Base-by-base conservation (phyloP, 1,140 invertebrate species). In the Pygmarrhopalites habei region DNA sequence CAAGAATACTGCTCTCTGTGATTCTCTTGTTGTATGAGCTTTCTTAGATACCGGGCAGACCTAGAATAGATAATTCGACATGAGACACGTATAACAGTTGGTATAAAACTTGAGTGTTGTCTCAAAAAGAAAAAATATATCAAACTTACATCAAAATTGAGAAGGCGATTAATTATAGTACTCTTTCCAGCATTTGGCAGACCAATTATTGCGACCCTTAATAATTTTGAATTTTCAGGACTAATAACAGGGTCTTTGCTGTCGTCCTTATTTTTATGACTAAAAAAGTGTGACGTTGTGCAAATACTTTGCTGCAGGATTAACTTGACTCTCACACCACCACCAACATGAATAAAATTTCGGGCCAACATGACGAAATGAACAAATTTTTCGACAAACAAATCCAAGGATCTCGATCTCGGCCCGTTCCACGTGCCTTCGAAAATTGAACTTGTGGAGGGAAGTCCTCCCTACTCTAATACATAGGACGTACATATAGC, bases 121-220 rank as follows among this genome's bases (percentile, higher is more conserved):
- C n/a, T n/a, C n/a, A n/a, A n/a, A n/a, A n/a, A n/a, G n/a, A n/a
- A n/a, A n/a, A n/a, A n/a, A n/a, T n/a, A n/a, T n/a, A 55, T 52
- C 21, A 47, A 49, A 39, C 74, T 77, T 79, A 92, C 90, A 74
- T 85, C 85, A 78, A 89, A 83, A 49, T 85, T 81, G 41, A 89
- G 79, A 26, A 97, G 79, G 72, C 83, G 79, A 80, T 98, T 98
- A 32, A 94, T 86, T 2, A 98, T 78, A 1, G 93, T 95, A 77
- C 92, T 96, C 77, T 98, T 98, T 44, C 94, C 94, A 62, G 84
- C 84, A 81, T 97, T 97, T 21, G 94, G 93, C 17, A 86, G 77
- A 12, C 94, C 94, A 65, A 98, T 81, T 29, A 98, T 84, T 5
- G 92, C 88, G 29, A 96, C 85, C 77, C 86, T 87, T 12, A 96